Conservation (phyloP, 64 coral and sea anemone genomes). For the Hydrozoanthus tunicans region DNA sequence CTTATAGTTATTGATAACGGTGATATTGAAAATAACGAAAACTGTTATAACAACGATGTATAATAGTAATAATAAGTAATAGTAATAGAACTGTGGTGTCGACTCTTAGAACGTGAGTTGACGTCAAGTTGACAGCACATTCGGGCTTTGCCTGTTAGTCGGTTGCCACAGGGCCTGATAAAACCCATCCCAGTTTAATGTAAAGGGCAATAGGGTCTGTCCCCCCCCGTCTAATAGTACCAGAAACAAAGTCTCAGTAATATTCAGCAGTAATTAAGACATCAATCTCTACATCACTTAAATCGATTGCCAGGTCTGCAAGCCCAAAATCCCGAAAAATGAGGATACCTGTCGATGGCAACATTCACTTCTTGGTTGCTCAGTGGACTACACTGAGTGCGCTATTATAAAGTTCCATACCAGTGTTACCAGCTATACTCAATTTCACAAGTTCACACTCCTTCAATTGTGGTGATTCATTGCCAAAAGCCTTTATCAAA, state of each 20-base stretch:
- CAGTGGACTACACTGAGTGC: constrained; percentile 20
- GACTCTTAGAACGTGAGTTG: constrained; percentile 37
- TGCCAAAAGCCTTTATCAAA: constrained; percentile 45
- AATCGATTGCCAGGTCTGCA: constrained; percentile 27
- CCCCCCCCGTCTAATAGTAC: constrained; percentile 10
- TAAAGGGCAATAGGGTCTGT: constrained; percentile 35
- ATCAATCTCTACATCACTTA: constrained; percentile 39
- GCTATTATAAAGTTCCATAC: constrained; percentile 41
- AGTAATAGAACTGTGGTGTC: not conserved
- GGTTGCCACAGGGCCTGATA: constrained; percentile 38
- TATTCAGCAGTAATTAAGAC: constrained; percentile 40
- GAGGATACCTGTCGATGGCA: constrained; percentile 42
- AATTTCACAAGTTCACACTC: constrained; percentile 36
- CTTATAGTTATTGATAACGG: too few relatives aligned
- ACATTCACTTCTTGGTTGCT: constrained; percentile 35
- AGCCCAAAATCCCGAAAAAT: constrained; percentile 37
- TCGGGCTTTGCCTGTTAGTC: not conserved
- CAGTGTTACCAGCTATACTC: not conserved
- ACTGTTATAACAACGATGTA: too few relatives aligned
- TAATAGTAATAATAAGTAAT: too few relatives aligned
- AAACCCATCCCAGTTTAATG: constrained; percentile 27
- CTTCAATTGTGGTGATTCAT: constrained; percentile 38
- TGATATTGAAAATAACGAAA: too few relatives aligned
- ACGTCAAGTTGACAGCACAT: constrained; percentile 8
- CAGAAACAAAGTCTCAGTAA: constrained; percentile 37